Evolutionary conservation across 2,113 vertebrate genomes (phyloP), one percentile per base, ranked within the genome.

Genomic region (Hassar affinis): DNA sequence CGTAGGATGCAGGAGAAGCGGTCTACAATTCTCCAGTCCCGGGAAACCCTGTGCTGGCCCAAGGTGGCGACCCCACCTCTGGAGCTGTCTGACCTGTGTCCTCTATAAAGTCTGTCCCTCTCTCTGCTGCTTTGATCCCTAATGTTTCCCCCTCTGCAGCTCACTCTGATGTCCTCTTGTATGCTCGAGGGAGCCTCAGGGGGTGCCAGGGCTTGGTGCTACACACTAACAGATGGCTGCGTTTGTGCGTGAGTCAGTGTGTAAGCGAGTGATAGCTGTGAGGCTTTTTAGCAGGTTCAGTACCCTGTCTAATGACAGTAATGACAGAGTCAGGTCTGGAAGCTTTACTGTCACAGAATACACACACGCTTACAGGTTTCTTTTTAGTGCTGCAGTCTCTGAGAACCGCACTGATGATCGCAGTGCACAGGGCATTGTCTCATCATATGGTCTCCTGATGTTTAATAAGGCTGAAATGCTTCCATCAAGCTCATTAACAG

Each of bases 261-360:
- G 84, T 69, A 79, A 66, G 75, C 61, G 72, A 64, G 54, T 22
- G 27, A 76, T 78, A 62, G 68, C 59, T 64, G 49, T 87, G 83
- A 86, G 80, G 76, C 27, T 82, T 87, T 84, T 47, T 52, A 75
- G 85, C 86, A 85, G 88, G 84, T 88, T 87, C 27, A 80, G 56
- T 77, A 54, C 33, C 91, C 51, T 82, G 52, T 78, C 59, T 85
- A 82, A 85, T 61, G 33, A 30, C 85, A 45, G 14, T 86, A 90
- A 92, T 93, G 89, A 90, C 20, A 89, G 84, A 22, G 38, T 89
- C 81, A 88, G 80, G 90, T 74, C 85, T 91, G 72, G 90, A 88
- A 90, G 89, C 86, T 88, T 81, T 86, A 85, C 77, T 79, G 81
- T 61, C 45, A 78, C 81, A 84, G 78, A 90, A 85, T 45, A 83